phyloP scores from a whole-genome alignment of 2,113 vertebrate genomes.

The Pluvialis apricaria region DNA sequence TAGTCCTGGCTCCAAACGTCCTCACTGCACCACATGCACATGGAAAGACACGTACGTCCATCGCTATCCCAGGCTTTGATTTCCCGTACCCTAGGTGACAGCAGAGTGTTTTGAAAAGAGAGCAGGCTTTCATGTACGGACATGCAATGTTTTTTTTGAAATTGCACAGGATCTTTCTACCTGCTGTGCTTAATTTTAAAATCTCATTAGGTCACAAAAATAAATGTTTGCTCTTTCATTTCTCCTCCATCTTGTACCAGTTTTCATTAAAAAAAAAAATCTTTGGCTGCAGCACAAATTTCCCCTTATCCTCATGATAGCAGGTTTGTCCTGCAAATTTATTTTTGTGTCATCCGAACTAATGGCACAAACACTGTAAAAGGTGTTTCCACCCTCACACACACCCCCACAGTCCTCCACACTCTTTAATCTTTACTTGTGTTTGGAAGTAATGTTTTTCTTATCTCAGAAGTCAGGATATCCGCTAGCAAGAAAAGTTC shows the following conservation, averaged over 20 bases:
- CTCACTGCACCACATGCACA: neutral
- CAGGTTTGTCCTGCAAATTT: neutral
- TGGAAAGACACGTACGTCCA: neutral
- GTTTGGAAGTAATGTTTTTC: neutral
- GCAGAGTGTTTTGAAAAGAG: neutral
- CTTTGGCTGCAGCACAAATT: neutral
- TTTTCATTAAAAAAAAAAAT: neutral
- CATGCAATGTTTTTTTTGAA: conserved; percentile 4
- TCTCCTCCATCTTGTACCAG: neutral
- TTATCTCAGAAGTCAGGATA: neutral
- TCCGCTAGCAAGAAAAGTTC: neutral
- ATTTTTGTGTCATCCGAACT: neutral
- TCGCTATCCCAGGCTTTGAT: neutral
- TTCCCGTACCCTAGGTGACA: neutral
- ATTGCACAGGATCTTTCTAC: neutral
- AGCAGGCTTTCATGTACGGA: neutral
- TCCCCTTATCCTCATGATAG: neutral
- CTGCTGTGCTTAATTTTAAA: conserved; percentile 57
- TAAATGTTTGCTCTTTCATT: neutral
- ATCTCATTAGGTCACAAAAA: neutral
- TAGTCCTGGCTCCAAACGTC: neutral
- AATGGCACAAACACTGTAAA: neutral
- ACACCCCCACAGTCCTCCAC: neutral
- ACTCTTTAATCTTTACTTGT: neutral
- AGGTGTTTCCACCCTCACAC: neutral